Evolutionary conservation across 2,797 vertebrate species (phyloP).

Genomic region (Tenualosa ilisha): DNA sequence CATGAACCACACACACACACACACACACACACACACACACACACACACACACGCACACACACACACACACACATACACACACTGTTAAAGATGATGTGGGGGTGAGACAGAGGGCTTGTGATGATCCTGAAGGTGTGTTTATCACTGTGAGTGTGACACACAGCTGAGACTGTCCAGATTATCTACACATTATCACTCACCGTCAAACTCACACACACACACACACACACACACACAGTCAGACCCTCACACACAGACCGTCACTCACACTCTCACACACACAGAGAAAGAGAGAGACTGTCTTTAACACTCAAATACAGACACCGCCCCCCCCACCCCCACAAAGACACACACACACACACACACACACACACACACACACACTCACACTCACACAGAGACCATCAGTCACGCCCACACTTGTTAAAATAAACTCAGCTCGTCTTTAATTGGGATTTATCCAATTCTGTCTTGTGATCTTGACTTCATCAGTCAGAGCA

Average conservation of each 20-base stretch:
- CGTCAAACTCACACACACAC: not conserved
- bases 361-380: not conserved
- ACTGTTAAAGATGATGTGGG: not conserved
- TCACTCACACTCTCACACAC: not conserved
- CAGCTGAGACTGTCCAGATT: conserved; percentile 51
- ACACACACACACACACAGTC: conserved; percentile 1
- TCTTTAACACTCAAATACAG: not conserved
- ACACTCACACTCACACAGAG: not conserved
- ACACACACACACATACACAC: conserved; percentile 1
- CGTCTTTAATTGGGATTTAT: conserved; percentile 36
- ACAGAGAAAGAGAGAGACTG: conserved; percentile 37
- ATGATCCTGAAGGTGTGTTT: conserved; percentile 55
- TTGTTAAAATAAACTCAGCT: conserved; percentile 49
- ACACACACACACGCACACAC: not conserved
- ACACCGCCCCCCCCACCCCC: not conserved
- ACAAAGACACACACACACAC: not conserved
- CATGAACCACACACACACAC: not conserved
- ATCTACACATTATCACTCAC: conserved; percentile 53
- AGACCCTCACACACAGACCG: not conserved
- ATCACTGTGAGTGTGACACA: conserved; percentile 41
- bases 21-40: not conserved
- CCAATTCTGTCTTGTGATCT: conserved; percentile 47
- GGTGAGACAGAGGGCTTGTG: not conserved
- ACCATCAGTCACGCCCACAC: conserved; percentile 4
- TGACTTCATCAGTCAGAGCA: conserved; percentile 47